phyloP scores from a whole-genome alignment of 2,888 invertebrate genomes.

The Cheiracanthium punctorium region DNA sequence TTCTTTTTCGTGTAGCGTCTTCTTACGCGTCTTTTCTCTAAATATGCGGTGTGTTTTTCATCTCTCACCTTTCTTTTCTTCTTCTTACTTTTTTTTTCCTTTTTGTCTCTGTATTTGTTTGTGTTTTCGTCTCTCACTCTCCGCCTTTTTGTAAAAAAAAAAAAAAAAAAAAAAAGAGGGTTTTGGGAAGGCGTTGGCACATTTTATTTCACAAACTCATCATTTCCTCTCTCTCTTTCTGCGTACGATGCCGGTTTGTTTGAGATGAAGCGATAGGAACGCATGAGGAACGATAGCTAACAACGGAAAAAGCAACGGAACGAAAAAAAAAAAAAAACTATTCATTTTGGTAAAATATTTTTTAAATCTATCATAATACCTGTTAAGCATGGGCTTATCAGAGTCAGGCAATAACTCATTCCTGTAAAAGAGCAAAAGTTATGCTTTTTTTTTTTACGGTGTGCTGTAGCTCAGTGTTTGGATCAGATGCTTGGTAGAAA shows the following conservation, averaged over 20 bases:
- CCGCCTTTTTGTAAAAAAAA: neutral
- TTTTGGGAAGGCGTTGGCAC: neutral
- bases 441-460: too few relatives aligned
- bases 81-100: neutral
- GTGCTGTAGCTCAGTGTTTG: too few relatives aligned
- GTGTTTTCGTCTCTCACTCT: constrained; percentile 14
- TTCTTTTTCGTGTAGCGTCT: constrained; percentile 20
- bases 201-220: neutral
- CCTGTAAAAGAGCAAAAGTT: too few relatives aligned
- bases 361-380: too few relatives aligned
- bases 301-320: too few relatives aligned
- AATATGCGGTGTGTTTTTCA: constrained; percentile 24
- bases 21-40: constrained; percentile 2
- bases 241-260: neutral
- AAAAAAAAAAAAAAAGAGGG: too few relatives aligned
- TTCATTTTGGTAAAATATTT: too few relatives aligned
- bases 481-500: too few relatives aligned
- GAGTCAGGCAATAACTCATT: too few relatives aligned
- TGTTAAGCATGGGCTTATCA: too few relatives aligned
- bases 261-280: neutral
- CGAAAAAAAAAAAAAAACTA: too few relatives aligned
- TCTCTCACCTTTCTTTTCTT: neutral
- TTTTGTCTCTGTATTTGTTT: neutral
- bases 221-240: neutral
- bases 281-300: neutral